phyloP scores from a whole-genome alignment of 2,113 vertebrate species.

The Poeciliopsis turrubarensis region DNA sequence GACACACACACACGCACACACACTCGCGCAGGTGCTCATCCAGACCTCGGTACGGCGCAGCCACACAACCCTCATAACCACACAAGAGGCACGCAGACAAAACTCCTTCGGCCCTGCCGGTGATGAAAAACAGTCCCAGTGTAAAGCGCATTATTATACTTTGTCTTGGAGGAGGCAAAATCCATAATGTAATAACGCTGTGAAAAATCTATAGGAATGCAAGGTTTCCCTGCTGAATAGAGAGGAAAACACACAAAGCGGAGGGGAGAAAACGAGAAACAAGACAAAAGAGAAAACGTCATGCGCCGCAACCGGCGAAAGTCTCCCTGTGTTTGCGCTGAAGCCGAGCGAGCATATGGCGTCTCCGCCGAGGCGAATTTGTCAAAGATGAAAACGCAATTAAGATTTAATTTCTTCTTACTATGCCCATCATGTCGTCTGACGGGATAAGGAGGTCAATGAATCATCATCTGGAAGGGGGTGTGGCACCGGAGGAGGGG shows the following conservation, averaged over 20 bases:
- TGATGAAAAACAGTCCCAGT: constrained; percentile 72
- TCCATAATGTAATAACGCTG: constrained; percentile 77
- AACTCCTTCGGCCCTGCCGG: constrained; percentile 38
- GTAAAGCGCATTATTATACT: constrained; percentile 74
- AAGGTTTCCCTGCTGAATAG: constrained; percentile 57
- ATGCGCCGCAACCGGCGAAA: constrained; percentile 48
- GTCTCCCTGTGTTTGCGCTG: constrained; percentile 18
- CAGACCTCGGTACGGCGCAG: not conserved
- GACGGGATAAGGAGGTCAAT: constrained; percentile 67
- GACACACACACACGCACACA: constrained; percentile 23
- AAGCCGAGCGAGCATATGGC: constrained; percentile 68
- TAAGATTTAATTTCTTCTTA: constrained; percentile 78
- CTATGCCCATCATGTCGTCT: constrained; percentile 69
- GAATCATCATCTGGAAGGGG: constrained; percentile 60
- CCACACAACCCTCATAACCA: constrained; percentile 34
- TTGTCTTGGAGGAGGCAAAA: constrained; percentile 69
- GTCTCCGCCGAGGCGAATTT: constrained; percentile 65
- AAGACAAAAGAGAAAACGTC: too few species aligned
- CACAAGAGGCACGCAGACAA: constrained; percentile 46
- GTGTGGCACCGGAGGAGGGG: not conserved
- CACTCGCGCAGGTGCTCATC: constrained; percentile 35
- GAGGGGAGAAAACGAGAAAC: not conserved
- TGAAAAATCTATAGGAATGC: constrained; percentile 66
- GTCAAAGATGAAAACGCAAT: constrained; percentile 73
- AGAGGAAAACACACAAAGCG: constrained; percentile 50